Base-by-base conservation (phyloP, 2,113 vertebrate genomes). In the Tyto alba region DNA sequence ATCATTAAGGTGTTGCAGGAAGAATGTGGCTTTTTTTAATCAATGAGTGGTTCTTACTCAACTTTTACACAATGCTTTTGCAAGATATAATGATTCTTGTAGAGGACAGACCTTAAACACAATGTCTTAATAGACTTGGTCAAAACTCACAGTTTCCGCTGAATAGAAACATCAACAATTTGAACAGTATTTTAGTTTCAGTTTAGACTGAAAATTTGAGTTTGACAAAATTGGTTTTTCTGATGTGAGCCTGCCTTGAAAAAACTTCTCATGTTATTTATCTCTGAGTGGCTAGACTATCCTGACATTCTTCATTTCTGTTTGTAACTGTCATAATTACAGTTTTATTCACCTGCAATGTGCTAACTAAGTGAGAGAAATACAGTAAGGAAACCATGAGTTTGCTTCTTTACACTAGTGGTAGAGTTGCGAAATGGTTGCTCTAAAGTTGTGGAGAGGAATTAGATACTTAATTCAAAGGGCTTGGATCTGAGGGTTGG, bases 11-110 rank as follows among this genome's bases (percentile, higher is more conserved):
- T 91, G 48, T 75, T 91, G 36, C 48, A 89, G 87, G 74, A 94
- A 2, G 16, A 91, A 68, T 79, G 84, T 91, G 94, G 74, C 57
- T 85, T 90, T 80, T 88, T 87, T 40, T 1, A 90, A 95, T 92
- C 89, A 95, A 92, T 90, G 86, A 81, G 10, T 60, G 48, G 9
- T 50, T 93, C 59, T 92, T 71, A 96, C 62, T 95, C 89, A 95
- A 34, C 8, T 86, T 84, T 38, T 74, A 57, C 8, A 14, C 20
- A 22, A 41, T 17, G 22, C 4, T 84, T 80, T 88, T 92, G 63
- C 14, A 67, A 88, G 79, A 76, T 41, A 4, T 10, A 40, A 30
- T 27, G 16, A 10, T n/a, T 73, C 29, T 74, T 72, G 34, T 50
- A 62, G 32, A 80, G 55, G 41, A 77, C 47, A 90, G 60, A 55